These are phyloP conservation scores for Rhynchonycteris naso DNA, from an alignment of 2,797 vertebrate species.

Conservation along the genomic window DNA sequence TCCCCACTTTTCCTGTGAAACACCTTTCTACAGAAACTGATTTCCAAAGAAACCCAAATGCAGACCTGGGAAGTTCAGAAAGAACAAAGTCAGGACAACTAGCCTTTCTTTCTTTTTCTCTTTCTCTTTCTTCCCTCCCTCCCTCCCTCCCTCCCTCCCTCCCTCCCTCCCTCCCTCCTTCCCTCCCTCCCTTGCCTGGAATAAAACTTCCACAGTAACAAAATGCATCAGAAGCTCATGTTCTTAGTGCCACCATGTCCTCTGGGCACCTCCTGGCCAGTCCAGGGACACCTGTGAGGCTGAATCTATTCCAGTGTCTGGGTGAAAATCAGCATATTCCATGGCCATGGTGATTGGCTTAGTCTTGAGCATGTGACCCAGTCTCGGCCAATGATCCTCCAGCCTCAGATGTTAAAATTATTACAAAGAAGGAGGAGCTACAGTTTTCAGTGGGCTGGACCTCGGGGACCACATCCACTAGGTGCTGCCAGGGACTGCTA, in stretches of 20 bases:
- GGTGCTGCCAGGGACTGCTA: neutral
- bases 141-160: too few relatives aligned
- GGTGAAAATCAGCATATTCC: too few relatives aligned
- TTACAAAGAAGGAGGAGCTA: neutral
- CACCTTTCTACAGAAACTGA: neutral
- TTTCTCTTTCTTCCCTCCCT: neutral
- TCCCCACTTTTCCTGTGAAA: neutral
- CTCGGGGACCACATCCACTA: fast-evolving
- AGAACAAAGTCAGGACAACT: neutral
- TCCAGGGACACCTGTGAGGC: neutral
- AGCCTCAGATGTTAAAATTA: neutral
- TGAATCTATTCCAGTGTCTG: too few relatives aligned
- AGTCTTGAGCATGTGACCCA: neutral
- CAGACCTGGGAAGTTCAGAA: neutral
- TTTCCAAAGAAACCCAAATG: neutral
- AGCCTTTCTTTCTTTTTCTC: neutral
- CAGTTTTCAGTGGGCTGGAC: neutral
- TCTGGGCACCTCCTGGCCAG: fast-evolving
- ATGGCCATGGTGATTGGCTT: neutral
- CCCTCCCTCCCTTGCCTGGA: neutral
- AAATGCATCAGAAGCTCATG: fast-evolving
- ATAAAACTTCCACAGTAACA: neutral
- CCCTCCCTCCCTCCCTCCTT: too few relatives aligned
- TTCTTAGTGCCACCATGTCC: fast-evolving
- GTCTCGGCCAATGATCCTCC: fast-evolving